These are phyloP conservation scores for Hippopotamyrus pictus DNA, from an alignment of 2,797 vertebrate genomes.

Conservation along the genomic window DNA sequence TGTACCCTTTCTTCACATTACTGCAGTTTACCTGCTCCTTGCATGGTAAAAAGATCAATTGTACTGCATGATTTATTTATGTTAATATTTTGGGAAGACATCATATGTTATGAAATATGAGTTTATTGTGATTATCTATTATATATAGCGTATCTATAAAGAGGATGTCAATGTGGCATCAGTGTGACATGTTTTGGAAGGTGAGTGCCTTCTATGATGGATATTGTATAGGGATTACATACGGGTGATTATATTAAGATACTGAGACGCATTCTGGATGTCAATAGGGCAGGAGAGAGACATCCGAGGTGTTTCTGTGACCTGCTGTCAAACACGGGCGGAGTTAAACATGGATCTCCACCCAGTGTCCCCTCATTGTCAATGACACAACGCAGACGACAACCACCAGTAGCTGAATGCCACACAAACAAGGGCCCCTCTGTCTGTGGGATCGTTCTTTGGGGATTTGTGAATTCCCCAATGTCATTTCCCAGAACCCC, in stretches of 20 bases:
- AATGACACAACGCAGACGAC: background rate
- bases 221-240: background rate
- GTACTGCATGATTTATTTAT: background rate
- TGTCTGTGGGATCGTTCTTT: background rate
- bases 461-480: background rate
- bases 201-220: background rate
- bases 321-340: background rate
- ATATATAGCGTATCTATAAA: background rate
- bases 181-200: background rate
- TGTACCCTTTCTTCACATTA: background rate
- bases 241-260: background rate
- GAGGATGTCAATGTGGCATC: background rate
- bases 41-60: background rate
- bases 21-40: background rate
- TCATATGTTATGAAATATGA: background rate
- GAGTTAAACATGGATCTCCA: background rate
- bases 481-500: background rate
- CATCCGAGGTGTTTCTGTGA: background rate
- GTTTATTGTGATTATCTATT: background rate
- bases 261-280: background rate
- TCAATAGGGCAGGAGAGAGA: background rate
- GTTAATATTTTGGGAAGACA: background rate
- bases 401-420: background rate
- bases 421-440: background rate
- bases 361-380: background rate